Base-by-base conservation (phyloP, 2,797 vertebrate species). In the Mormyrus proboscirostris region DNA sequence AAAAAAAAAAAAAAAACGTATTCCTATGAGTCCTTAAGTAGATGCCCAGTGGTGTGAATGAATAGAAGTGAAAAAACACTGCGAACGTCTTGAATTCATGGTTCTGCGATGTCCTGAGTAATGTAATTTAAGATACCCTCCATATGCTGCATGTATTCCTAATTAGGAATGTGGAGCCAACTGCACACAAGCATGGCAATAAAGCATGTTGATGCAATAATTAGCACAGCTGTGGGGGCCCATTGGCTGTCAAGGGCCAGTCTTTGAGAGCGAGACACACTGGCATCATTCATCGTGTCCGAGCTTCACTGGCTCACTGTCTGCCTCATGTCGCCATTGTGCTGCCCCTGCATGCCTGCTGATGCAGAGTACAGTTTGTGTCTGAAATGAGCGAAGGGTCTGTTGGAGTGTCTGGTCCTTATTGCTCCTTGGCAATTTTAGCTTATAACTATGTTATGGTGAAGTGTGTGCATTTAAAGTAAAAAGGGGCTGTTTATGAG, bases 121-220 rank as follows among this genome's bases (percentile, higher is more conserved):
- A 86, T 57, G 84, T 86, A 38, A 86, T 86, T 57, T 49, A 88
- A 88, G 69, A 51, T 55, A 12, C 41, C 22, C 47, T 88, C 47
- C 65, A 88, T 51, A 88, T 51, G 65, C 76, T 16, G 69, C 22
- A 38, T 69, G 88, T 79, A 79, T 88, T 82, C 14, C 69, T 88
- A 88, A 88, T 76, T 76, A 51, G 49, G 49, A 79, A 55, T 73
- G 65, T 33, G 47, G 69, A 79, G 49, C 79, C 22, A 76, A 53
- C 57, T 25, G n/a, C 44, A 51, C 41, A 79, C 49, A 29, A 47
- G n/a, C 33, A 79, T 88, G 50, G 9, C 44, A 82, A 82, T 88
- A 82, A 88, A 38, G 69, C 47, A 41, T 12, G 49, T 49, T 53
- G 47, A 55, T 55, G 76, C n/a, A 88, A 88, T 65, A 88, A 88